These are phyloP conservation scores for Rhincodon typus DNA, from an alignment of 2,797 vertebrate genomes.

Conservation along the genomic window DNA sequence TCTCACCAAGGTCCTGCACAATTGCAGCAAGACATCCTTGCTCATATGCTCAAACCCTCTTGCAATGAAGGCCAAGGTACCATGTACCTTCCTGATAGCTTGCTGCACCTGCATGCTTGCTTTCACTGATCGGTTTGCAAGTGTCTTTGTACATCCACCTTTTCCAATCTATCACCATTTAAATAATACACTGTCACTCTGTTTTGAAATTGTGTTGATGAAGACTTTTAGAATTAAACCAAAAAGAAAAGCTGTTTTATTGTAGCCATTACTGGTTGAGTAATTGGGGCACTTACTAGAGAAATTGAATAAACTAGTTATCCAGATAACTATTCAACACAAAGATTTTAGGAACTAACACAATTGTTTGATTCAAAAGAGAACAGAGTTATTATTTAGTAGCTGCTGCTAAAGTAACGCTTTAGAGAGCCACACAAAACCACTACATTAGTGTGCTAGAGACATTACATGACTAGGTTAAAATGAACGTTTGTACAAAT, in stretches of 20 bases:
- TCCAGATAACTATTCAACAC: not conserved
- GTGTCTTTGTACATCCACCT: no score
- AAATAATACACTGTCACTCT: no score
- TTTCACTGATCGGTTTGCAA: no score
- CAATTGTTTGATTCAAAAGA: not conserved
- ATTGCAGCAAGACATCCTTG: no score
- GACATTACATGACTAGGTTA: not conserved
- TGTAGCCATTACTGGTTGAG: not conserved
- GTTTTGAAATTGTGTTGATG: no score
- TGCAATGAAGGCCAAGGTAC: no score
- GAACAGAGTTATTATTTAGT: not conserved
- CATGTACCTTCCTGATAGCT: no score
- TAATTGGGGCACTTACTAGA: not conserved
- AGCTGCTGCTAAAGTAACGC: not conserved
- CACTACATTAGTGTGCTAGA: not conserved
- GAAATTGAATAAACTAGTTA: not conserved
- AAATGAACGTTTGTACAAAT: not conserved
- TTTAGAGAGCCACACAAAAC: not conserved
- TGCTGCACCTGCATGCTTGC: no score
- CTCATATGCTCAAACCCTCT: no score
- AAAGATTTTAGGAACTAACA: not conserved
- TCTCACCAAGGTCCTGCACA: no score
- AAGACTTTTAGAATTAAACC: not conserved
- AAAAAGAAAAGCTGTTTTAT: not conserved
- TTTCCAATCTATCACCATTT: no score